Evolutionary conservation across 2,888 invertebrate genomes (phyloP), one percentile per base, ranked within the genome.

Genomic region (Nomada lathburiana): DNA sequence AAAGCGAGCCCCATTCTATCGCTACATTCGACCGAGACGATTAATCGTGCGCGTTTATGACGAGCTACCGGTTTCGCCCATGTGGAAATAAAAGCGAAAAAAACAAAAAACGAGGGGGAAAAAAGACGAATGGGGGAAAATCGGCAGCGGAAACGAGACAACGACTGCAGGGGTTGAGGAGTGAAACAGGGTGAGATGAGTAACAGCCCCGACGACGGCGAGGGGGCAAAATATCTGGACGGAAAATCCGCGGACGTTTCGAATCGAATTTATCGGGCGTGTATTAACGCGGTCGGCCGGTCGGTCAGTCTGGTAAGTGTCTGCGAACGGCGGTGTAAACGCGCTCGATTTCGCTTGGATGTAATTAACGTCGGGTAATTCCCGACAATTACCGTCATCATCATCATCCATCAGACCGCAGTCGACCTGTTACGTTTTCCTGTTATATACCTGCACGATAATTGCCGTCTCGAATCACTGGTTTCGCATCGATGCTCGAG

Each of bases 401-500:
- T 86, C 88, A 82, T 86, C 88, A 86, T 85, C 84, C 88, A 82
- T 88, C 82, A 82, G 82, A 79, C 87, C 84, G 78, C 86, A 79
- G 82, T 83, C 88, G 88, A 86, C 86, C 88, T 88, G 88, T 88
- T 88, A 88, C 88, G 86, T 88, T 87, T 87, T 88, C 88, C 87
- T 86, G 86, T 84, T 86, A 87, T 86, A 87, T 84, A 86, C 88
- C 87, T 87, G 85, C 76, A 85, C 87, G 85, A 85, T 87, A 87
- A 87, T 87, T 81, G 87, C 78, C 83, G 87, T 84, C 87, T 84
- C 81, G 83, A 84, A 84, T 84, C 83, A 73, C 75, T 73, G 83
- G 79, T 79, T 65, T 84, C 83, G 83, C 83, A 65, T 83, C 73
- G 70, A 67, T 73, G 71, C 77, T n/a, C 63, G 11, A 20, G 42